phyloP scores from a whole-genome alignment of 2,888 invertebrate genomes.

The Acrocera orbiculus region DNA sequence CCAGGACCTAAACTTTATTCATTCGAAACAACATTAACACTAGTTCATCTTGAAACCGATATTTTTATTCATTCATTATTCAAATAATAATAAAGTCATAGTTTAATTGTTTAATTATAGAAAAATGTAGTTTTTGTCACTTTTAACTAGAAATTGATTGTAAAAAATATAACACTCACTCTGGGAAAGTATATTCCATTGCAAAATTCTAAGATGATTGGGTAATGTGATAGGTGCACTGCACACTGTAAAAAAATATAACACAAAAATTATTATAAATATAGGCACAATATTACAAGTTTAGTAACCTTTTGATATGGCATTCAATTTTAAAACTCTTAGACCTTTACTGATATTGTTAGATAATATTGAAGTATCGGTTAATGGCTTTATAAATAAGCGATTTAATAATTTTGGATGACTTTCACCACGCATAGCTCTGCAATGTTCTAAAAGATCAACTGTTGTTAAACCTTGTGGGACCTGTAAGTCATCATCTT shows the following conservation, averaged over 20 bases:
- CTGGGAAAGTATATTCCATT: slow-evolving; percentile 57
- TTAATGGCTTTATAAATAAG: slow-evolving; percentile 22
- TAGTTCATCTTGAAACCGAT: no score
- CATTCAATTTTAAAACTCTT: slow-evolving; percentile 30
- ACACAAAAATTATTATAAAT: neutral
- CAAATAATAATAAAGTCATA: no score
- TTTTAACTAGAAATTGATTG: neutral
- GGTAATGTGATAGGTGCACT: slow-evolving; percentile 33
- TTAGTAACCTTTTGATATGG: slow-evolving; percentile 32
- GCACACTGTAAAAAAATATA: slow-evolving; percentile 26
- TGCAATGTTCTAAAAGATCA: slow-evolving; percentile 37
- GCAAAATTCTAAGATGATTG: slow-evolving; percentile 39
- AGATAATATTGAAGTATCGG: slow-evolving; percentile 9
- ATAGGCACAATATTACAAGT: no score
- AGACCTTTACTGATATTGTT: slow-evolving; percentile 27
- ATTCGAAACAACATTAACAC: no score
- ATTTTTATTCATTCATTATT: no score
- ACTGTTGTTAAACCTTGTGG: slow-evolving; percentile 32
- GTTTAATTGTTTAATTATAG: no score
- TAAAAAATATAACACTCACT: slow-evolving; percentile 30
- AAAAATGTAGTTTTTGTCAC: neutral
- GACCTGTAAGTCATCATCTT: slow-evolving; percentile 39
- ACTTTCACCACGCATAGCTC: slow-evolving; percentile 30
- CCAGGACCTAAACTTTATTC: no score
- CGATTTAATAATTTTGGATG: slow-evolving; percentile 33